Percentiles rank a stretch among this genome's conserved stretches.
phyloP scores from a whole-genome alignment of 1,140 invertebrate species.

The Ostrea denselamellosa region DNA sequence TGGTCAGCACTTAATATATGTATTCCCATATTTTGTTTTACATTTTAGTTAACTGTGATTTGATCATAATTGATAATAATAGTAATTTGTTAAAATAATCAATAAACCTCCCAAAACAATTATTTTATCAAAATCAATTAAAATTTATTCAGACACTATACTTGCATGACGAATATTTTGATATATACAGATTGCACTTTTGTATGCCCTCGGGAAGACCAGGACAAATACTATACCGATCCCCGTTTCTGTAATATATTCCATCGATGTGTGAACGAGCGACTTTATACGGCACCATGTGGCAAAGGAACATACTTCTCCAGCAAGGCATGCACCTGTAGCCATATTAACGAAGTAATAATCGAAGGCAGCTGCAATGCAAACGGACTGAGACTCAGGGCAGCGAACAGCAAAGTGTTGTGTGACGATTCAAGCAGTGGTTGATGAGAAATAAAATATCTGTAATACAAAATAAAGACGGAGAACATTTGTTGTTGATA shows the following conservation, averaged over 20 bases:
- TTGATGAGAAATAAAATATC: not conserved
- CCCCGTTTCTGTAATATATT: constrained; percentile 35
- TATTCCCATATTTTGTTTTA: too few species aligned
- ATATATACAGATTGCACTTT: not conserved
- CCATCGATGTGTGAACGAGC: not conserved
- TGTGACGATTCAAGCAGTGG: not conserved
- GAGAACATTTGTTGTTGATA: too few species aligned
- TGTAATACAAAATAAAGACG: too few species aligned
- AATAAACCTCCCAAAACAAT: too few species aligned
- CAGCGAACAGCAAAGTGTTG: not conserved
- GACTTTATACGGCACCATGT: constrained; percentile 1
- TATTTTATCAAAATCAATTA: too few species aligned
- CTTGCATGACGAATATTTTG: too few species aligned
- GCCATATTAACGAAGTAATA: not conserved
- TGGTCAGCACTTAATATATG: too few species aligned
- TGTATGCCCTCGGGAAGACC: not conserved
- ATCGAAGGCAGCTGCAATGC: not conserved
- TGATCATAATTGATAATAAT: too few species aligned
- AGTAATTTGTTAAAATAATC: too few species aligned
- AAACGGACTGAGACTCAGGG: not conserved
- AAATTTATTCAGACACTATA: too few species aligned
- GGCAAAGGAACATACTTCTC: constrained; percentile 12
- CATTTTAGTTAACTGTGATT: too few species aligned
- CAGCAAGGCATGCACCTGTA: not conserved
- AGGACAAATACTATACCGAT: not conserved